Conservation (phyloP, 2,797 vertebrate genomes). For the Amniataba percoides region DNA sequence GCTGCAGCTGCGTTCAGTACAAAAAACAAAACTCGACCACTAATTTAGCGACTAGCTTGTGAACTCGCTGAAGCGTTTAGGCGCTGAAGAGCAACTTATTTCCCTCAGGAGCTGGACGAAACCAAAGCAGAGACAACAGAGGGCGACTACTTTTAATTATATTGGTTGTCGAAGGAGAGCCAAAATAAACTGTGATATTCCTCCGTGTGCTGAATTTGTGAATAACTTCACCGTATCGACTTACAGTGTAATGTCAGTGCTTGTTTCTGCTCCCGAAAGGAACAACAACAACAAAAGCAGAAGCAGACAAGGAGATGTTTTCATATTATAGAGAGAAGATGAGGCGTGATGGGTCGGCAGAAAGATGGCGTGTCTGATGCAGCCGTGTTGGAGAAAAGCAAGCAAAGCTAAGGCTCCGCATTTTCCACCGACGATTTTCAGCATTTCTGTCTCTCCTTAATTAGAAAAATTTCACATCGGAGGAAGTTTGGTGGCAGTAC, state of each 20-base stretch:
- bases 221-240: neutral
- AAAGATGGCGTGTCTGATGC: too few species aligned
- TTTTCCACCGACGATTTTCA: too few species aligned
- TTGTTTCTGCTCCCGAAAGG: neutral
- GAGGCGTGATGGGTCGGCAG: neutral
- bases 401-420: neutral
- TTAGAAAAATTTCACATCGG: neutral
- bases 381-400: neutral
- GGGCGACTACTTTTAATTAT: neutral
- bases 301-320: neutral
- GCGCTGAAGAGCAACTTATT: neutral
- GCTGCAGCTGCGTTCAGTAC: neutral
- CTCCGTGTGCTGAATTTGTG: neutral
- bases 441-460: neutral
- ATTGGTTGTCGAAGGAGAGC: neutral
- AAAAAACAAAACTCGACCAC: neutral
- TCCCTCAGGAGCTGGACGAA: neutral
- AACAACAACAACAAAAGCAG: too few species aligned
- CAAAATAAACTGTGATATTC: neutral
- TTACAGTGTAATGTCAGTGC: neutral
- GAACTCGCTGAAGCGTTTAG: neutral
- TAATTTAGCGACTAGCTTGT: neutral
- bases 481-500: neutral
- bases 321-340: neutral
- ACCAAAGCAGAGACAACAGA: neutral